phyloP scores from a whole-genome alignment of 2,797 vertebrate species.

The Sebastolobus altivelis region DNA sequence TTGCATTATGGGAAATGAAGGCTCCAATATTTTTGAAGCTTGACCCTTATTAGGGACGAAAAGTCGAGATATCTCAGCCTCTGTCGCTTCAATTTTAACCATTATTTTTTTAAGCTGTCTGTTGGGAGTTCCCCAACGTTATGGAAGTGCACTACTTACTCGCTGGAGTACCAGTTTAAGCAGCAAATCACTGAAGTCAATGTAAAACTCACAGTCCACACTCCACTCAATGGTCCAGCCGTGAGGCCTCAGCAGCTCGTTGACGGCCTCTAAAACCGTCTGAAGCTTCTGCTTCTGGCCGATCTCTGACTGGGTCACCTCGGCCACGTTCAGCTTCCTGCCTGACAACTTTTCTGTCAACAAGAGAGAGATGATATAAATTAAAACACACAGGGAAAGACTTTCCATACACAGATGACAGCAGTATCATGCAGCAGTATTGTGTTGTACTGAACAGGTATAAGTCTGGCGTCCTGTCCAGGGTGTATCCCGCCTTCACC shows the following conservation, averaged over 20 bases:
- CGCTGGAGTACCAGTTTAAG: accelerated
- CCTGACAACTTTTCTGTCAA: conserved; percentile 90
- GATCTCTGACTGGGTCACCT: conserved; percentile 97
- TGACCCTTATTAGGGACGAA: not conserved
- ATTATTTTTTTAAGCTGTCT: not conserved
- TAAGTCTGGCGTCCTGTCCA: too few species aligned
- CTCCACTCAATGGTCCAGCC: conserved; percentile 94
- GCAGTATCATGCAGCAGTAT: not conserved
- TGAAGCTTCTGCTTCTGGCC: conserved; percentile 98
- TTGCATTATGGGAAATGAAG: not conserved
- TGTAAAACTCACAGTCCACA: conserved; percentile 90
- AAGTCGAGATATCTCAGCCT: not conserved
- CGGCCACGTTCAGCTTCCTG: conserved; percentile 94
- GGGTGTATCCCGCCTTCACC: too few species aligned
- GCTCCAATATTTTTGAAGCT: not conserved
- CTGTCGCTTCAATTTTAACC: not conserved
- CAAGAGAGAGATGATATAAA: not conserved
- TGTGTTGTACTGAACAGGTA: not conserved
- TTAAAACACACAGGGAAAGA: not conserved
- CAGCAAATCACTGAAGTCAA: not conserved
- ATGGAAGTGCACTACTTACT: not conserved
- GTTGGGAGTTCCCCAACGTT: not conserved
- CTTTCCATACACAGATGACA: not conserved
- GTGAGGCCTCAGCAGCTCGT: conserved; percentile 90
- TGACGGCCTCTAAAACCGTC: conserved; percentile 93